Percentiles rank a stretch among this genome's conserved stretches.
Conservation (phyloP, 1,140 invertebrate species). For the Aphis craccivora region DNA sequence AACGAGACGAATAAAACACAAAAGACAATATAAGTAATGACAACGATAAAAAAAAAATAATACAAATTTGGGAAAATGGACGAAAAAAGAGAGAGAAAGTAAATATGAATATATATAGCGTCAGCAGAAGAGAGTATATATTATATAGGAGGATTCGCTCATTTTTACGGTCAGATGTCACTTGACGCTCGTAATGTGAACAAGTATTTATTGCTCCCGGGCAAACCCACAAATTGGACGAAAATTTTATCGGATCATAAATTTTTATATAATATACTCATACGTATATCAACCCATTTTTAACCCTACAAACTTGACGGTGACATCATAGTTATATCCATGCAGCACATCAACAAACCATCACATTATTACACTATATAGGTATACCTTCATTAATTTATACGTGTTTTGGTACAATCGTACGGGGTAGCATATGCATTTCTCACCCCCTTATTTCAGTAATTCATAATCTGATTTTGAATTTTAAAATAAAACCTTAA, state of each 20-base stretch:
- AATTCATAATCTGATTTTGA: background rate
- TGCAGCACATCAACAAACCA: background rate
- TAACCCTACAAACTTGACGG: background rate
- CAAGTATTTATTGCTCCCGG: constrained; percentile 31
- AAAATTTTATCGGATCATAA: constrained; percentile 27
- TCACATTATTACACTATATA: background rate
- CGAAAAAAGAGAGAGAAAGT: background rate
- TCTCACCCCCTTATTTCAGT: background rate
- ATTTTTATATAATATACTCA: background rate
- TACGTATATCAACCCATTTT: background rate
- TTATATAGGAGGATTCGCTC: background rate
- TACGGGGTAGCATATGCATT: no score
- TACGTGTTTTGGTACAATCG: no score
- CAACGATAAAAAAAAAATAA: constrained; percentile 13
- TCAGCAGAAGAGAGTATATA: background rate
- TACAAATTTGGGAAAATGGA: background rate
- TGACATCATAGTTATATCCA: background rate
- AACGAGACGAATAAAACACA: background rate
- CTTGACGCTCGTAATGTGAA: constrained; percentile 24
- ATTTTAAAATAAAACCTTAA: background rate
- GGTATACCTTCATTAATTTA: background rate
- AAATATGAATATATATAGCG: background rate
- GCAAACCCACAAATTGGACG: background rate
- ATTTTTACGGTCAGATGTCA: constrained; percentile 31
- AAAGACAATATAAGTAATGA: constrained; percentile 28